Evolutionary conservation across 2,888 invertebrate genomes (phyloP), one percentile per base, ranked within the genome.

Genomic region (Pachymerium ferrugineum): DNA sequence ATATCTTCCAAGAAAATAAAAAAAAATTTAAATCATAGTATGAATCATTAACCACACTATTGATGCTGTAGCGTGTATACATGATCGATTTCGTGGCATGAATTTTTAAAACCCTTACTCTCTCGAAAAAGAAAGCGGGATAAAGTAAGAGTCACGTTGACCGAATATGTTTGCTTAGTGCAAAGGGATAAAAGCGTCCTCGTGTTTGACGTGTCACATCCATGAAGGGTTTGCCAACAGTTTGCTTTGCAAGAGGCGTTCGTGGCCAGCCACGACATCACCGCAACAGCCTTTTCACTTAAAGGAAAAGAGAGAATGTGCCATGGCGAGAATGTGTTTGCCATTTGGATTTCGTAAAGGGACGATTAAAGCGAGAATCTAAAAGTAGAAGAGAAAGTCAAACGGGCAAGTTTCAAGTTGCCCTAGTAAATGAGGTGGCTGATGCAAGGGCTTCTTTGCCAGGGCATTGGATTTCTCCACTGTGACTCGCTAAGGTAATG

Each of bases 161-260:
- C 10, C 14, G 10, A 8, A 47, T 16, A 22, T 47, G 47, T 47
- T 47, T 47, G 47, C 47, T 8, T 47, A 47, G 47, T 16, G 12
- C 22, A 22, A 47, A 47, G 47, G 47, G 47, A 47, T 47, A 47
- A 47, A 47, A 47, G 47, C 47, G 19, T 47, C 47, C 22, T n/a
- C n/a, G n/a, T 47, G 47, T 47, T 47, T 47, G 47, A 47, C n/a
- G 16, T 47, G 47, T 47, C 47, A 47, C 47, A 47, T 16, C 47
- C 47, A 47, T 3, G 47, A 47, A 19, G 19, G 47, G 47, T 47
- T 47, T 47, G 47, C 22, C 47, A 47, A 47, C 47, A 47, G 47
- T 47, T n/a, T 16, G 47, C 47, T 4, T 47, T 47, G 47, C 47
- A 47, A 47, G 47, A 8, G 47, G 47, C n/a, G 47, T 47, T 47